Percentiles rank a stretch among this genome's conserved stretches.
Conservation (phyloP, 1,140 invertebrate genomes). For the Frieseomelitta varia region DNA sequence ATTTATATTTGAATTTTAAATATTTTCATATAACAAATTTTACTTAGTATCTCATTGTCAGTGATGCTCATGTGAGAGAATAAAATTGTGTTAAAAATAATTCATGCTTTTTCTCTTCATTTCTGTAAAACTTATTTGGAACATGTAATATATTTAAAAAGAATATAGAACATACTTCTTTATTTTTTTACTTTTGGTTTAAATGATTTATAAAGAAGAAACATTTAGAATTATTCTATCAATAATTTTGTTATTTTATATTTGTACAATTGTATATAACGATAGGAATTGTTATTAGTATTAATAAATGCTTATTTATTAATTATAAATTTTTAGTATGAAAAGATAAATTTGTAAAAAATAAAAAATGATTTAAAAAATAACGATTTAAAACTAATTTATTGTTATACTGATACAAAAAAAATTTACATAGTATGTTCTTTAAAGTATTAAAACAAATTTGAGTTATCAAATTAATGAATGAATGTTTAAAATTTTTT, state of each 20-base stretch:
- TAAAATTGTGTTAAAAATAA: conserved; percentile 1
- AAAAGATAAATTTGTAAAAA: not conserved
- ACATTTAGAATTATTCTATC: not conserved
- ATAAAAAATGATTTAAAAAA: not conserved
- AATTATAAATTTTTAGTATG: not conserved
- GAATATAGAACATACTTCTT: not conserved
- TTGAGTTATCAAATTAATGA: not conserved
- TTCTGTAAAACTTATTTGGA: not conserved
- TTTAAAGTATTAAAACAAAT: not conserved
- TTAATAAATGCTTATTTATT: not conserved
- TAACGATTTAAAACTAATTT: not conserved
- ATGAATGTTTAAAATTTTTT: not conserved
- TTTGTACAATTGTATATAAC: not conserved
- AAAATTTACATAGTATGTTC: not conserved
- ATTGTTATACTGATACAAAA: not conserved
- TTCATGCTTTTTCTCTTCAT: not conserved
- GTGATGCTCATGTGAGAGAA: not conserved
- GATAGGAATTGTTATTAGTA: not conserved
- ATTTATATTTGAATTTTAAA: conserved; percentile 2
- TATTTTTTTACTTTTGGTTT: not conserved
- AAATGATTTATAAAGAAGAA: not conserved
- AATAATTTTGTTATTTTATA: not conserved
- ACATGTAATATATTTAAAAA: not conserved
- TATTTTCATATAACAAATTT: conserved; percentile 10
- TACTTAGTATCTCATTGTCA: not conserved